Conservation (phyloP, 2,797 vertebrate genomes). For the Bovichtus diacanthus region DNA sequence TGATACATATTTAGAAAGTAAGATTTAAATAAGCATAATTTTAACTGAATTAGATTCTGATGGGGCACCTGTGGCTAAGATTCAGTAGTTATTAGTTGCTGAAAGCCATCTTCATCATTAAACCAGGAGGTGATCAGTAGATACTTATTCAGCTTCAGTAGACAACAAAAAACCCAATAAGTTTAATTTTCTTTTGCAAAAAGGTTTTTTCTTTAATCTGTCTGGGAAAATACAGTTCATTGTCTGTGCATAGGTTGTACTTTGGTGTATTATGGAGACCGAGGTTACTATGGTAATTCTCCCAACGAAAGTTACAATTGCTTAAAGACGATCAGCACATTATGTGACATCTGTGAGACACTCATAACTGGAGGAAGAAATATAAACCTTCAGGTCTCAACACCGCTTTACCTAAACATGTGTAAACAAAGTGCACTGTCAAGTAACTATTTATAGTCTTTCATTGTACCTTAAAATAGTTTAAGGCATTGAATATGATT, state of each 20-base stretch:
- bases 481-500: neutral
- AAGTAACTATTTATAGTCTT: conserved; percentile 31
- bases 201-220: neutral
- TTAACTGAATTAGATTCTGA: conserved; percentile 1
- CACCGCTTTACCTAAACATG: neutral
- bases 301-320: conserved; percentile 21
- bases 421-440: conserved; percentile 38
- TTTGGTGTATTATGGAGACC: neutral
- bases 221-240: neutral
- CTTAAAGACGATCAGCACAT: neutral
- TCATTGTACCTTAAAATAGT: conserved; percentile 6
- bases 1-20: neutral
- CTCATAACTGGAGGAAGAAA: conserved; percentile 15
- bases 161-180: neutral
- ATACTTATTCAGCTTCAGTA: neutral
- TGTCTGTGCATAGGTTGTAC: conserved; percentile 6
- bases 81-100: neutral
- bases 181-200: neutral
- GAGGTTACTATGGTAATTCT: neutral
- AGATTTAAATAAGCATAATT: neutral
- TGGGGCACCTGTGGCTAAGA: neutral
- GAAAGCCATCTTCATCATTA: neutral
- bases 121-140: neutral
- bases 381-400: neutral
- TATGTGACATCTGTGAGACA: conserved; percentile 1